Percentiles rank a stretch among this genome's conserved stretches.
These are phyloP conservation scores for Dione juno DNA, from an alignment of 2,888 invertebrate species.

Conservation along the genomic window DNA sequence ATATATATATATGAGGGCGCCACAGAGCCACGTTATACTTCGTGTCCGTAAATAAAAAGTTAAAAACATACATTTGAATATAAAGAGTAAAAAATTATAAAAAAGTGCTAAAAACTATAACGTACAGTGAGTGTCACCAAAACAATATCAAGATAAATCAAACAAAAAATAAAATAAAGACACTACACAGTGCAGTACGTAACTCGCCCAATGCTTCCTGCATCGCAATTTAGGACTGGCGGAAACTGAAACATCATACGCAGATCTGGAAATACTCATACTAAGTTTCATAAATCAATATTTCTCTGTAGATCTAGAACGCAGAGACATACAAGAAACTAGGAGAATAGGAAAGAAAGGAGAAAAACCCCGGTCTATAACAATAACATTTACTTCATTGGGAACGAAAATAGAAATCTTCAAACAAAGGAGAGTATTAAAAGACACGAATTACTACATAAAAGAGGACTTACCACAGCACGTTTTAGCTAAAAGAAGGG, in stretches of 20 bases:
- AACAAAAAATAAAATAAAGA: too few species aligned
- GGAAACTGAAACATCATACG: conserved; percentile 20
- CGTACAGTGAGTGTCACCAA: too few species aligned
- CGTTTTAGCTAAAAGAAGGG: not conserved
- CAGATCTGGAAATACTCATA: not conserved
- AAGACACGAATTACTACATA: not conserved
- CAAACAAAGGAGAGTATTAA: conserved; percentile 1
- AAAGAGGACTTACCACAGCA: not conserved
- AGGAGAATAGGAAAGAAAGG: conserved; percentile 23
- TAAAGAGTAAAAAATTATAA: too few species aligned
- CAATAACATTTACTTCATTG: conserved; percentile 13
- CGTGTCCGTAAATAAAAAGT: too few species aligned
- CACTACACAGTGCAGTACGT: too few species aligned
- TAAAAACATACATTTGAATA: too few species aligned
- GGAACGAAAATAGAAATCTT: conserved; percentile 14
- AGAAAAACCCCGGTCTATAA: conserved; percentile 7
- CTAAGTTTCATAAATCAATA: conserved; percentile 19
- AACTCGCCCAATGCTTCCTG: too few species aligned
- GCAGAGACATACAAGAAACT: conserved; percentile 18
- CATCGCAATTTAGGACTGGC: not conserved
- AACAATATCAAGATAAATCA: too few species aligned
- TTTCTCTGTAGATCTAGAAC: conserved; percentile 3
- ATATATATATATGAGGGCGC: too few species aligned
- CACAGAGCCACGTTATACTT: too few species aligned
- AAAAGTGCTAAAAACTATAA: too few species aligned